Evolutionary conservation across 2,888 invertebrate genomes (phyloP), one percentile per base, ranked within the genome.

Genomic region (Quadriops clusia): DNA sequence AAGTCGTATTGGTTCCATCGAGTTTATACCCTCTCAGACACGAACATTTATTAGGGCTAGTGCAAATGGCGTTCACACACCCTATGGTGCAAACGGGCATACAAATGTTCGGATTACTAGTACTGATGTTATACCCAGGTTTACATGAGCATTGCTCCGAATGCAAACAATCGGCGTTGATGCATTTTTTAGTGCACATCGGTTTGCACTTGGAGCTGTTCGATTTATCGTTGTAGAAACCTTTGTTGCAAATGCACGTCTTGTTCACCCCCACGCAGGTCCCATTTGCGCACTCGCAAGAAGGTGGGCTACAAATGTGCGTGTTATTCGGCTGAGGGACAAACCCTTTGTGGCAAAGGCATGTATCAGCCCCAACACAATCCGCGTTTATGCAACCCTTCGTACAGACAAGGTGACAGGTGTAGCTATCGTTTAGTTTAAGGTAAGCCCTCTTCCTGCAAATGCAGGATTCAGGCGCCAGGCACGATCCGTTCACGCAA

Each of bases 241-340:
- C 53, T 10, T 32, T 9, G 5, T 42, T 22, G 23, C 56, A 44
- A 2, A 18, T 18, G 27, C 44, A 44, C 4, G 20, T 21, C n/a
- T n/a, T n/a, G 23, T 41, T 30, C 4, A 43, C 41, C 10, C 31
- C 33, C 4, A 30, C 14, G 21, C 41, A 41, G 8, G 14, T 18
- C 5, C 41, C 40, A 30, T 40, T 30, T 4, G 16, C 17, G 25
- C 41, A 41, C 5, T 26, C 18, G 9, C 21, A 10, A 26, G 41
- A 43, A 6, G 20, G 21, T 8, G 60, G 55, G 25, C 42, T 41
- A 36, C 61, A 62, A 5, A 28, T 17, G 23, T 30, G 39, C 20
- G 28, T 15, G 22, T 36, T 18, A 8, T 15, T 35, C 25, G 32
- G 28, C 10, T 23, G 18, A 7, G 11, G 12, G 23, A 28, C 16